Evolutionary conservation across 2,797 vertebrate species (phyloP).

Genomic region (Cyclura pinguis): DNA sequence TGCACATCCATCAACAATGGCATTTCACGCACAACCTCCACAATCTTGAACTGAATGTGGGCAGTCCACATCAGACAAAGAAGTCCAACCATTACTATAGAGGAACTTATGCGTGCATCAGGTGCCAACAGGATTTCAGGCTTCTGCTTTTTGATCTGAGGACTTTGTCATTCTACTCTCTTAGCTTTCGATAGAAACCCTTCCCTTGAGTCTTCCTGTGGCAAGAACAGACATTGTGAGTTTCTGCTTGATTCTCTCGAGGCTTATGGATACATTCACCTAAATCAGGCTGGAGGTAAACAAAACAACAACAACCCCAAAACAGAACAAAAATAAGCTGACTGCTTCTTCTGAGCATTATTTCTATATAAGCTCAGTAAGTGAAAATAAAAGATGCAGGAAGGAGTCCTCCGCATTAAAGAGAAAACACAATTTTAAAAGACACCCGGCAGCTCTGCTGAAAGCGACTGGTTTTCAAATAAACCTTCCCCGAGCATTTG

Average conservation of each 20-base stretch:
- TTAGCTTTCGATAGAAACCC: background rate
- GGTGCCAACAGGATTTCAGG: too few relatives aligned
- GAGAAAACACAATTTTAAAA: slow-evolving; percentile 13
- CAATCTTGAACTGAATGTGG: too few relatives aligned
- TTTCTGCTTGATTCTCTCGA: background rate
- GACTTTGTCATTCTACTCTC: background rate
- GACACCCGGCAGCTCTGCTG: background rate
- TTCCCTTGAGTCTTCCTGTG: background rate
- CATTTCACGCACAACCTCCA: too few relatives aligned
- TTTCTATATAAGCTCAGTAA: background rate
- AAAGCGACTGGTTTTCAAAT: background rate
- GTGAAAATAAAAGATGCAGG: slow-evolving; percentile 8
- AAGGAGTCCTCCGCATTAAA: slow-evolving; percentile 8
- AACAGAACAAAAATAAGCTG: background rate
- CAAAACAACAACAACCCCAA: background rate
- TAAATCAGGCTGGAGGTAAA: slow-evolving; percentile 7
- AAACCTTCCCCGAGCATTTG: slow-evolving; percentile 10
- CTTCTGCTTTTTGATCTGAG: background rate
- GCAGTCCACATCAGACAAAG: too few relatives aligned
- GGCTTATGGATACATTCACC: background rate
- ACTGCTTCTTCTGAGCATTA: background rate
- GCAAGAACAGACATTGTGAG: background rate
- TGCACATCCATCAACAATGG: too few relatives aligned
- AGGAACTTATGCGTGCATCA: too few relatives aligned
- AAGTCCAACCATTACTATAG: too few relatives aligned